Conservation (phyloP, 2,888 invertebrate genomes). For the Leistus spinibarbis region DNA sequence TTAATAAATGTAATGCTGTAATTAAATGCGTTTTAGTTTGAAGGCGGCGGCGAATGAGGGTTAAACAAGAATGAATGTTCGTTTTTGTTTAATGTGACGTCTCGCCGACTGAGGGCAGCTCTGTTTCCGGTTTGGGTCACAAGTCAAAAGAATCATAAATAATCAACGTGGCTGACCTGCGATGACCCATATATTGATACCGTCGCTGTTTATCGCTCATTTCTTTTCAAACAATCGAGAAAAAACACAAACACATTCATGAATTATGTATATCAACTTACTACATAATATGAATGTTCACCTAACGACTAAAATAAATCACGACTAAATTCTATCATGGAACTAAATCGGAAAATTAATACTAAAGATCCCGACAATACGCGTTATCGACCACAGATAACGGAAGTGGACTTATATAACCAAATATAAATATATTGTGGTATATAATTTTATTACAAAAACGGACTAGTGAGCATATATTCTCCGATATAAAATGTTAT, state of each 20-base stretch:
- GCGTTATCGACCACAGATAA: too few species aligned
- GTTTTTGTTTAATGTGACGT: constrained; percentile 11
- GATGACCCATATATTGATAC: constrained; percentile 14
- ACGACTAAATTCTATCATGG: too few species aligned
- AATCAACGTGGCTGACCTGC: constrained; percentile 28
- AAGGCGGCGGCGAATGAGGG: neutral
- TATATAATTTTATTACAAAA: too few species aligned
- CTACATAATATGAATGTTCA: neutral
- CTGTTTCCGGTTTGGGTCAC: constrained; percentile 31
- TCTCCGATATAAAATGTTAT: too few species aligned
- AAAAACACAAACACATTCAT: neutral
- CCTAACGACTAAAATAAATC: neutral
- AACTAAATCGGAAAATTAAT: too few species aligned
- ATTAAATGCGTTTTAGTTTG: neutral
- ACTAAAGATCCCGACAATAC: too few species aligned
- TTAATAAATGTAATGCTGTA: neutral
- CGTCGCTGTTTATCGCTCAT: neutral
- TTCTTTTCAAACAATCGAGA: neutral
- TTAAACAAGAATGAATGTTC: neutral
- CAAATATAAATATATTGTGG: too few species aligned
- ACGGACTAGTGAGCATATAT: too few species aligned
- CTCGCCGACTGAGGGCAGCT: neutral
- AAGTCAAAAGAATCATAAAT: constrained; percentile 37
- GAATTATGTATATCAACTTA: neutral
- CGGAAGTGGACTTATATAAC: too few species aligned